These are phyloP conservation scores for Circaetus gallicus DNA, from an alignment of 2,113 vertebrate species.

Conservation along the genomic window DNA sequence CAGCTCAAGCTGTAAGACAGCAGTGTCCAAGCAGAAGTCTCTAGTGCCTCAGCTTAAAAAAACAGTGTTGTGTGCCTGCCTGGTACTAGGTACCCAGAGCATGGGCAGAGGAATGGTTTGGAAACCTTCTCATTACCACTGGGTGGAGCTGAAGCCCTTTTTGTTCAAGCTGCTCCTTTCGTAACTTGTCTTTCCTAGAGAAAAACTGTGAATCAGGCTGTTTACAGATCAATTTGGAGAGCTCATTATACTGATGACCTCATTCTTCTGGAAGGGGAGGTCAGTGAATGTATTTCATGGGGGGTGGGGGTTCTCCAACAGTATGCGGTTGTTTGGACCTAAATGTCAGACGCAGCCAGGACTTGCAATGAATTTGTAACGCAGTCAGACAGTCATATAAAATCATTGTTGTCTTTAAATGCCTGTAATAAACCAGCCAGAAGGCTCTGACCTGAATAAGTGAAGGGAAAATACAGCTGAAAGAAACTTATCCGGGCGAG, in stretches of 20 bases:
- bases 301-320: neutral
- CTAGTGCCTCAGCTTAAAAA: neutral
- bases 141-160: slow-evolving; percentile 45
- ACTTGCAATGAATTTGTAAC: neutral
- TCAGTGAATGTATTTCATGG: neutral
- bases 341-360: neutral
- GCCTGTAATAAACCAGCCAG: neutral
- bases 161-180: neutral
- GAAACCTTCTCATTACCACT: neutral
- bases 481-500: neutral
- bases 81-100: neutral
- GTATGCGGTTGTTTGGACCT: neutral
- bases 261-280: neutral
- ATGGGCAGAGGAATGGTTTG: neutral
- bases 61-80: fast-evolving
- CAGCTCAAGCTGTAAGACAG: neutral
- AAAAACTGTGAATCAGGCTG: neutral
- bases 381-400: neutral
- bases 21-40: neutral
- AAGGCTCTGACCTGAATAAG: neutral
- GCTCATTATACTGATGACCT: neutral
- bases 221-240: neutral
- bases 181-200: fast-evolving
- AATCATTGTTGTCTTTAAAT: neutral
- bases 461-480: neutral